Evolutionary conservation across 1,140 invertebrate species (phyloP).

Genomic region (Ips nitidus): DNA sequence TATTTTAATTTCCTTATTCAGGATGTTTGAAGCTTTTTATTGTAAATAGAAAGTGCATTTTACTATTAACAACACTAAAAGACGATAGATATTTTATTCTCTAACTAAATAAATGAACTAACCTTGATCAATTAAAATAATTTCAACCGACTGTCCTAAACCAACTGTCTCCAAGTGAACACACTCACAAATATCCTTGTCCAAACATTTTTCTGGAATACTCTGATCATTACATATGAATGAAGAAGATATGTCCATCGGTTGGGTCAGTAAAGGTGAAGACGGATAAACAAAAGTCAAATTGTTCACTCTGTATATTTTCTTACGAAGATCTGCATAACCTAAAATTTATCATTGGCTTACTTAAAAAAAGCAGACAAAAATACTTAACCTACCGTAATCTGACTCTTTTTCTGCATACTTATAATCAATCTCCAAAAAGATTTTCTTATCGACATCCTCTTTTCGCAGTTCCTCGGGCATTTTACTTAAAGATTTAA

Average conservation of each 20-base stretch:
- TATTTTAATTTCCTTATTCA: too few relatives aligned
- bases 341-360: slow-evolving; percentile 16
- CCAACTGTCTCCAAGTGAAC: slow-evolving; percentile 65
- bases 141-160: slow-evolving; percentile 63
- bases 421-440: slow-evolving; percentile 58
- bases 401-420: slow-evolving; percentile 48
- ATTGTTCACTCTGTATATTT: slow-evolving; percentile 61
- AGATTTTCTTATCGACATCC: slow-evolving; percentile 59
- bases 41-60: background rate
- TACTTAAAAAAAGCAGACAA: background rate
- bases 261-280: slow-evolving; percentile 67
- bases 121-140: slow-evolving; percentile 72
- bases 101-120: slow-evolving; percentile 28
- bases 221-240: slow-evolving; percentile 57
- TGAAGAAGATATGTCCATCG: slow-evolving; percentile 56
- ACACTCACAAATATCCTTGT: slow-evolving; percentile 61
- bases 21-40: too few relatives aligned
- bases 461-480: slow-evolving; percentile 53
- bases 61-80: too few relatives aligned
- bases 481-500: slow-evolving; percentile 57
- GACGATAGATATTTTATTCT: too few relatives aligned
- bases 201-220: slow-evolving; percentile 49
- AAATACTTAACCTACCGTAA: slow-evolving; percentile 23
- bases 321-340: slow-evolving; percentile 39
- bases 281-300: slow-evolving; percentile 69